Evolutionary conservation across 2,888 invertebrate genomes (phyloP), one percentile per base, ranked within the genome.

Genomic region (Drosophila dives): DNA sequence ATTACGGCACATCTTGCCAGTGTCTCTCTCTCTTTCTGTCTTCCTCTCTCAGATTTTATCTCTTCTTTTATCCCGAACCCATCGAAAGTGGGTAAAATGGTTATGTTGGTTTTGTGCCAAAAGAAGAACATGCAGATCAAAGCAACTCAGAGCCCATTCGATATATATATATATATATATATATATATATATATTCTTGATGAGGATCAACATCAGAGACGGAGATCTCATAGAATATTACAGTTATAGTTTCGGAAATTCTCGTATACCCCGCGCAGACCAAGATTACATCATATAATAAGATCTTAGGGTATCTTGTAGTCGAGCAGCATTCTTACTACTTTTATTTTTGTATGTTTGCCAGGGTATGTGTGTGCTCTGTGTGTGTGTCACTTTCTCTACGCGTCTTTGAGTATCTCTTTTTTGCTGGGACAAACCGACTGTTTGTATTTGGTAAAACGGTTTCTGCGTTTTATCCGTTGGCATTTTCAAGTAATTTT

Each of bases 401-500:
- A 38, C 32, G 51, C 60, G 54, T 67, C 50, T 58, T 60, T 34
- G 36, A 50, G n/a, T 40, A 51, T 59, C 45, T 80, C 61, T 53
- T 53, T 53, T 63, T 49, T 71, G 72, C 58, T 50, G 36, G 50
- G 77, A 80, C 77, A 66, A 54, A 80, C 72, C 77, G 73, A 77
- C 69, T 83, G 68, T 74, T 76, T 84, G 63, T 86, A 70, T 86
- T 75, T 81, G 74, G 72, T 77, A 80, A 80, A 77, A 72, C 71
- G 72, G 63, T 81, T 81, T 69, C 66, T 75, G 70, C 67, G 76
- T 80, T 87, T 89, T 85, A 89, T 89, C 83, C 86, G 82, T 62
- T 87, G 86, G 90, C 77, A 82, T 85, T 85, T 89, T 80, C 77
- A 87, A 89, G 90, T 85, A 89, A 85, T 89, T 86, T 86, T 89